phyloP scores from a whole-genome alignment of 1,140 invertebrate species.

The Cydia amplana region DNA sequence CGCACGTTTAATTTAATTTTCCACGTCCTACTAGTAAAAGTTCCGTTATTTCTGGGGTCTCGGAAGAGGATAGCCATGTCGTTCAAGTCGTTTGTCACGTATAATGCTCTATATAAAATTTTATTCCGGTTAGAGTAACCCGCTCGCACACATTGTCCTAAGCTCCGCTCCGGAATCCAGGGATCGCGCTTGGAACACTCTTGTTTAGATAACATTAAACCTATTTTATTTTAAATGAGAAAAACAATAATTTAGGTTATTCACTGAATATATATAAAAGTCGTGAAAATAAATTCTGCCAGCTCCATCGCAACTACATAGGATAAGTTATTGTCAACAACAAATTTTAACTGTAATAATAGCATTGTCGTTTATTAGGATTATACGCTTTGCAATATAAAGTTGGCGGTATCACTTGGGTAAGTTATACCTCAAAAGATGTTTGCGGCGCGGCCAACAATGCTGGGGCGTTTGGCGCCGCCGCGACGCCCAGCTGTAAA shows the following conservation, averaged over 20 bases:
- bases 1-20: constrained; percentile 17
- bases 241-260: constrained; percentile 4
- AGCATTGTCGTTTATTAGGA: constrained; percentile 41
- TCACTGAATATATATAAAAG: not conserved
- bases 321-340: constrained; percentile 15
- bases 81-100: constrained; percentile 65
- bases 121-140: constrained; percentile 64
- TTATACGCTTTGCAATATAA: constrained; percentile 43
- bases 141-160: constrained; percentile 52
- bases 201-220: constrained; percentile 4
- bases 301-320: not conserved
- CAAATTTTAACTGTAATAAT: constrained; percentile 16
- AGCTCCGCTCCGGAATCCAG: constrained; percentile 43
- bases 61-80: constrained; percentile 52
- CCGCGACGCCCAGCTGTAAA: constrained; percentile 64
- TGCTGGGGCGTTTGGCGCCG: constrained; percentile 48
- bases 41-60: constrained; percentile 26
- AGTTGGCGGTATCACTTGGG: constrained; percentile 41
- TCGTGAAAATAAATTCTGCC: constrained; percentile 3
- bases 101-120: constrained; percentile 70
- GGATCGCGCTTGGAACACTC: constrained; percentile 15
- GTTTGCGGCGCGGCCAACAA: constrained; percentile 52
- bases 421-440: constrained; percentile 54
- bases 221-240: not conserved
- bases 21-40: constrained; percentile 20